Evolutionary conservation across 2,113 vertebrate species (phyloP).

Genomic region (Tachycineta bicolor): DNA sequence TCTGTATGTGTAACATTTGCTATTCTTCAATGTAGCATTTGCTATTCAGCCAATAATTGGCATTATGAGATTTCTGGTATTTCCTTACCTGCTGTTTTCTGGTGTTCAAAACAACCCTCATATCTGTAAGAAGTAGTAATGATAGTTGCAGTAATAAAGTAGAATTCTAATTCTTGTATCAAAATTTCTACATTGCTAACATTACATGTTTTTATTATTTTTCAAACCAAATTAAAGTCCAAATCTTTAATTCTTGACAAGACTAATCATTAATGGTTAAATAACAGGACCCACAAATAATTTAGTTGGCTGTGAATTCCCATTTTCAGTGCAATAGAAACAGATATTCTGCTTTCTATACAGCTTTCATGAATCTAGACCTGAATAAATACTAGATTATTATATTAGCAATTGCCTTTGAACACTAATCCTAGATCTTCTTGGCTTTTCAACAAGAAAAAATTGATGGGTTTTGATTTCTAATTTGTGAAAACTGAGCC

Average conservation of each 20-base stretch:
- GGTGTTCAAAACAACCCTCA: neutral
- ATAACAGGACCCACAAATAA: fast-evolving
- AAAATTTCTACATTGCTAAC: neutral
- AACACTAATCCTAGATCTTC: neutral
- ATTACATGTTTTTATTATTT: neutral
- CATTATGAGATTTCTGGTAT: neutral
- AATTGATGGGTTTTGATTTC: neutral
- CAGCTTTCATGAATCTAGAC: neutral
- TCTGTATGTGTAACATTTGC: neutral
- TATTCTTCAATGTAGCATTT: neutral
- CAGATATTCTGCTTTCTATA: neutral
- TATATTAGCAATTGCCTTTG: neutral
- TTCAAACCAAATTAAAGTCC: neutral
- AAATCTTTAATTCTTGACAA: neutral
- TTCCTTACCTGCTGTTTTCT: neutral
- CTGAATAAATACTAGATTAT: neutral
- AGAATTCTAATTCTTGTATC: neutral
- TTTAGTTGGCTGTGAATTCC: neutral
- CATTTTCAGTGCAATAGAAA: neutral
- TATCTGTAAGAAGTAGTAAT: neutral
- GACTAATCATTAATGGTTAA: neutral
- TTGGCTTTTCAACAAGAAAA: neutral
- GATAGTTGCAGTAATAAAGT: neutral
- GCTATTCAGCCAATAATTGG: neutral
- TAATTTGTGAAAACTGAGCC: neutral